phyloP scores from a whole-genome alignment of 2,888 invertebrate species.

The Acanthosepion esculentum region DNA sequence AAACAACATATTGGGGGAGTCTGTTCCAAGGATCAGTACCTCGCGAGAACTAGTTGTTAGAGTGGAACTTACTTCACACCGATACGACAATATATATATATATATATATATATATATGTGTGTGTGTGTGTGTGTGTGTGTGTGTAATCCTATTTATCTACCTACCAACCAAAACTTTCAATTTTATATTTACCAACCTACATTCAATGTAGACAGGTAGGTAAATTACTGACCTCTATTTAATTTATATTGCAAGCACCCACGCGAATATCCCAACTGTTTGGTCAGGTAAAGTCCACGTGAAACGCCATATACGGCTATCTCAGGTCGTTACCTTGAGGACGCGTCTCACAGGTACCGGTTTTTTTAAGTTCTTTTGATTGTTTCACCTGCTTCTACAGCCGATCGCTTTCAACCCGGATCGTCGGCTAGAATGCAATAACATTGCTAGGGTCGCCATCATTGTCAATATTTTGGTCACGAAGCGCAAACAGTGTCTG shows the following conservation, averaged over 20 bases:
- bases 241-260: background rate
- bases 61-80: too few relatives aligned
- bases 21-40: too few relatives aligned
- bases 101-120: background rate
- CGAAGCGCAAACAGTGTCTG: background rate
- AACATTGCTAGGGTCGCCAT: background rate
- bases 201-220: background rate
- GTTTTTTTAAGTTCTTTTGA: background rate
- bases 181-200: background rate
- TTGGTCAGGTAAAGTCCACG: background rate
- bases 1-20: too few relatives aligned
- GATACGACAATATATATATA: too few relatives aligned
- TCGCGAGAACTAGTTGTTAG: too few relatives aligned
- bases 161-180: background rate
- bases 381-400: background rate
- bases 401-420: background rate
- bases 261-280: background rate
- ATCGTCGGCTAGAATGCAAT: background rate
- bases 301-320: background rate
- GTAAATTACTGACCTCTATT: background rate
- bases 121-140: background rate
- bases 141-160: background rate
- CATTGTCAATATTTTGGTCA: constrained; percentile 22
- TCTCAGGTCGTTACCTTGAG: background rate
- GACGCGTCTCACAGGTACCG: background rate